These are phyloP conservation scores for Eueremaeus valkanovi DNA, from an alignment of 2,888 invertebrate species.

Conservation along the genomic window DNA sequence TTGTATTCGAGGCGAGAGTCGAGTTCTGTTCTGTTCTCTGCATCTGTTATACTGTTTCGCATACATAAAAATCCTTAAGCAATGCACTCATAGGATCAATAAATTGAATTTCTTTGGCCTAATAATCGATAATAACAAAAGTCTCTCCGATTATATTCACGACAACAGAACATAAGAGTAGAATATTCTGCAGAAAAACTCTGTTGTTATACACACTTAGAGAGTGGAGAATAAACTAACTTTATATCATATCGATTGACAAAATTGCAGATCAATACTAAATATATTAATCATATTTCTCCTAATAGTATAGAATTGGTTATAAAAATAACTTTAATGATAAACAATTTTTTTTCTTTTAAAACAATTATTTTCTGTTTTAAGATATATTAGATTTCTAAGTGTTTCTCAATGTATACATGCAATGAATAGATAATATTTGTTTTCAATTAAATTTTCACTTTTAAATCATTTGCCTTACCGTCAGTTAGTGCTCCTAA, in stretches of 20 bases:
- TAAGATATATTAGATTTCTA: too few species aligned
- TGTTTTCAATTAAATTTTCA: neutral
- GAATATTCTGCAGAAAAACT: neutral
- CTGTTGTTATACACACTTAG: too few species aligned
- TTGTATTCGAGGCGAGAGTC: too few species aligned
- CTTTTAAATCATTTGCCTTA: constrained; percentile 39
- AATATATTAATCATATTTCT: neutral
- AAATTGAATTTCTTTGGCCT: neutral
- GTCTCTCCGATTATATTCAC: constrained; percentile 1
- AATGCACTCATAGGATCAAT: neutral
- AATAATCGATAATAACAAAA: constrained; percentile 1
- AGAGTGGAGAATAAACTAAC: neutral
- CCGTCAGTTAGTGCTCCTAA: constrained; percentile 48
- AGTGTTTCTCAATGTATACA: too few species aligned
- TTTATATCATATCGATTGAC: too few species aligned
- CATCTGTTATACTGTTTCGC: too few species aligned
- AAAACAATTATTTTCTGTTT: too few species aligned
- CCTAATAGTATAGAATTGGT: too few species aligned
- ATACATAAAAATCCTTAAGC: constrained; percentile 1
- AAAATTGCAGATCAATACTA: neutral
- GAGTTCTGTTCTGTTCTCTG: too few species aligned
- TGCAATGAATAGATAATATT: neutral
- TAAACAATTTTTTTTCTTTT: too few species aligned
- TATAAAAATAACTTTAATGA: too few species aligned
- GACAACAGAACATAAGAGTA: neutral